Conservation (phyloP, 2,113 vertebrate species). For the Podiceps cristatus region DNA sequence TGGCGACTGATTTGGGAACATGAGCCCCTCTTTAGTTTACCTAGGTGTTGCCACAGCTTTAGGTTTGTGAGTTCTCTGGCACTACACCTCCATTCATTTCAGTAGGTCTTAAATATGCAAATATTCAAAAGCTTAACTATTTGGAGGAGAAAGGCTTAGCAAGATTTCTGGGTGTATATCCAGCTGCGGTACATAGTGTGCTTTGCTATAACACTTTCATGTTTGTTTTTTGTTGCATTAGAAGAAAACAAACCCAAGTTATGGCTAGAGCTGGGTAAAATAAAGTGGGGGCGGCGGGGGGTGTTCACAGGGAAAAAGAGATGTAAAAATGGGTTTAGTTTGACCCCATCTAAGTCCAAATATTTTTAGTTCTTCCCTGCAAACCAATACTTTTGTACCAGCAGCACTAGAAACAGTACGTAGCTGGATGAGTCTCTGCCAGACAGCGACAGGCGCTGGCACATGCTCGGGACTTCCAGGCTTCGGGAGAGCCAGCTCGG, state of each 20-base stretch:
- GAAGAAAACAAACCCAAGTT: background rate
- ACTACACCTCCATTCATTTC: background rate
- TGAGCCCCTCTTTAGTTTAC: background rate
- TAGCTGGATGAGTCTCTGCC: background rate
- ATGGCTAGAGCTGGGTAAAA: background rate
- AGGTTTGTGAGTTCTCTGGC: background rate
- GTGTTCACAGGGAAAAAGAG: rapidly evolving
- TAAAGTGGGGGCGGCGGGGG: background rate
- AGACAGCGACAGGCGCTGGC: background rate
- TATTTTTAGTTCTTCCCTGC: background rate
- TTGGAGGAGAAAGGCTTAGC: background rate
- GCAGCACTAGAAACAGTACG: background rate
- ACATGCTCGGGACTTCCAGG: background rate
- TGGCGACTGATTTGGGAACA: background rate
- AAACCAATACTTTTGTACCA: background rate
- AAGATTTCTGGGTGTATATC: background rate
- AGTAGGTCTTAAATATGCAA: background rate
- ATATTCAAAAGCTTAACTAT: background rate
- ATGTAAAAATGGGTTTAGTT: background rate
- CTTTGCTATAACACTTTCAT: background rate
- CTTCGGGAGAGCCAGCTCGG: background rate
- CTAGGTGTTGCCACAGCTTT: background rate
- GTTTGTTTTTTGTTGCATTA: background rate
- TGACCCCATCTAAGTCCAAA: background rate
- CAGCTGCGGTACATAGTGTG: background rate